Base-by-base conservation (phyloP, 92 coral and sea anemone species). In the Palythoa heliodiscus region DNA sequence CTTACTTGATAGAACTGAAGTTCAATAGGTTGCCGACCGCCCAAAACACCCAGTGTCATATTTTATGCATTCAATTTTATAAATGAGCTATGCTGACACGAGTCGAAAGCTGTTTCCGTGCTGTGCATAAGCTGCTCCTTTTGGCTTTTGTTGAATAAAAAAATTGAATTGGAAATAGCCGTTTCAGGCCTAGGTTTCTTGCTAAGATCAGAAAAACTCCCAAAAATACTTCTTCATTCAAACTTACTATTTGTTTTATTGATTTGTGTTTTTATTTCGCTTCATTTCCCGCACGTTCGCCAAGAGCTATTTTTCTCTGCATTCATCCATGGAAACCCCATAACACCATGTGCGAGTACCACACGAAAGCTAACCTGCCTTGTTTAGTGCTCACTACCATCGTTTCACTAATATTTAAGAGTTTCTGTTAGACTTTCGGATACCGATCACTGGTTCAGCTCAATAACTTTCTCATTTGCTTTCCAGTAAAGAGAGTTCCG, bases 281-380 rank as follows among this genome's bases (percentile, higher is more conserved):
- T 64, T 67, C 84, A 80, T 22, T 80, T 80, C 84, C 84, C 84
- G 84, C 74, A 74, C 84, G 55, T 80, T 66, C 57, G 54, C 58
- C 73, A 50, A 66, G 5, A 43, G 84, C 74, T 67, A 57, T 14
- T 64, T 80, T 80, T 47, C 61, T 23, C 40, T 24, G 60, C 84
- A 64, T 8, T 80, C 74, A 80, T 64, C 84, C 84, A 80, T 80
- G 84, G 75, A 80, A 80, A 80, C 84, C 63, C 74, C 60, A 17
- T 63, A 29, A 43, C 83, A 80, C 73, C 84, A 80, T 80, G 84
- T 66, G 73, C 84, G 39, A 47, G 50, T 70, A 19, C 19, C n/a
- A 40, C 84, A 80, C 84, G 84, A 80, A 80, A 80, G 17, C 60
- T 11, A 40, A 48, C 72, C 75, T 35, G 43, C 54, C 83, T 47